Evolutionary conservation across 2,888 invertebrate genomes (phyloP).

Genomic region (Diaperis boleti): DNA sequence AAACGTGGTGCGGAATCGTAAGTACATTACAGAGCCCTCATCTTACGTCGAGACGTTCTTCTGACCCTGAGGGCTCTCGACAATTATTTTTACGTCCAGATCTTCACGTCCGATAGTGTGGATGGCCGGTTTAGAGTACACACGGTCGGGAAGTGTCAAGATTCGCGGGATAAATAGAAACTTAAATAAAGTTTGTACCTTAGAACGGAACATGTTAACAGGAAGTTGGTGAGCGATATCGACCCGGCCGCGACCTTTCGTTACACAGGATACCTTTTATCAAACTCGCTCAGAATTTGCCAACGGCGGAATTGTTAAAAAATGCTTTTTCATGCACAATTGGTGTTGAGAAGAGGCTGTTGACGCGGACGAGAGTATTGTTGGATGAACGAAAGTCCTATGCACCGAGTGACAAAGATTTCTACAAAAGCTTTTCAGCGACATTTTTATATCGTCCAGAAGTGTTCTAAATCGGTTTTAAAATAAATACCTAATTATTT

Average conservation of each 20-base stretch:
- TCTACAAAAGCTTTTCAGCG: no score
- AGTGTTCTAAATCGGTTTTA: no score
- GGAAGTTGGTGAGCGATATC: constrained; percentile 36
- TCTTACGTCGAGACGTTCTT: not conserved
- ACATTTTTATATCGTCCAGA: no score
- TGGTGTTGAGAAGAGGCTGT: no score
- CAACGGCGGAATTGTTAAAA: constrained; percentile 11
- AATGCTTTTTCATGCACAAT: constrained; percentile 3
- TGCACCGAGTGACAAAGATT: no score
- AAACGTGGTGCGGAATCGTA: constrained; percentile 5
- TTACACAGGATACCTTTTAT: constrained; percentile 37
- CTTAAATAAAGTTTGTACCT: constrained; percentile 29
- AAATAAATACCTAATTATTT: no score
- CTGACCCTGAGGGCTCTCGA: not conserved
- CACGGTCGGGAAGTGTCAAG: not conserved
- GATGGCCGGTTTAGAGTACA: constrained; percentile 4
- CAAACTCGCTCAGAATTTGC: constrained; percentile 35
- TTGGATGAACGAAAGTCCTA: no score
- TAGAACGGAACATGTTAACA: constrained; percentile 16
- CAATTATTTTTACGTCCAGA: not conserved
- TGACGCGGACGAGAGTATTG: no score
- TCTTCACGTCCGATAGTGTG: no score
- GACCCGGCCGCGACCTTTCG: constrained; percentile 31
- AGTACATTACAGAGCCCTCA: not conserved
- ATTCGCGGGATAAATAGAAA: constrained; percentile 26